These are phyloP conservation scores for Nezara viridula DNA, from an alignment of 2,888 invertebrate species.

Conservation along the genomic window DNA sequence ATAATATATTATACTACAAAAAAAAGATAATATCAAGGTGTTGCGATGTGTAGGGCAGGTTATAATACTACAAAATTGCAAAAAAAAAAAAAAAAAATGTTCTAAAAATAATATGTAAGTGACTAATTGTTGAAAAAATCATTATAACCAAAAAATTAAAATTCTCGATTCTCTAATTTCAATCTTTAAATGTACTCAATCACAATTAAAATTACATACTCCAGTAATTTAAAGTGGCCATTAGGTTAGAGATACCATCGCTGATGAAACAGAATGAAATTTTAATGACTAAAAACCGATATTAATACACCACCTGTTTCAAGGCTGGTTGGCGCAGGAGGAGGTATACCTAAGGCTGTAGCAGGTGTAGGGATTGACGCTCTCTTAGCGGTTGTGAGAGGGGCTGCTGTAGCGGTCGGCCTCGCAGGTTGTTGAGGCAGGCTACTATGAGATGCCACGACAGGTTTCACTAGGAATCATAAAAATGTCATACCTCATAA, in stretches of 20 bases:
- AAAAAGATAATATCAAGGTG: too few species aligned
- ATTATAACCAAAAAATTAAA: too few species aligned
- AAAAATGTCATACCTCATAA: neutral
- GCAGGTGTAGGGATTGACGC: conserved; percentile 61
- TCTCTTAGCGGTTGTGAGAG: conserved; percentile 67
- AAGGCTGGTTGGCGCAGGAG: conserved; percentile 47
- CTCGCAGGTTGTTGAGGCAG: conserved; percentile 67
- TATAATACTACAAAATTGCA: too few species aligned
- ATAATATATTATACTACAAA: too few species aligned
- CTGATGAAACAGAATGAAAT: neutral
- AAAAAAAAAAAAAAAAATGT: too few species aligned
- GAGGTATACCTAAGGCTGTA: conserved; percentile 59
- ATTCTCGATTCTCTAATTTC: too few species aligned
- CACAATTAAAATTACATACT: too few species aligned
- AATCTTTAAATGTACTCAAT: too few species aligned
- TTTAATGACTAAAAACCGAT: neutral
- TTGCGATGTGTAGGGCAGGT: too few species aligned
- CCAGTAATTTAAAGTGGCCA: neutral
- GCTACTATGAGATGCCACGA: conserved; percentile 67
- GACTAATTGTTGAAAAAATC: too few species aligned
- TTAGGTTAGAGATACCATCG: neutral
- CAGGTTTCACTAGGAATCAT: conserved; percentile 65
- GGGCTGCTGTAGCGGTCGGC: conserved; percentile 69
- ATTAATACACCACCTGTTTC: conserved; percentile 61
- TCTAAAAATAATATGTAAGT: too few species aligned